Evolutionary conservation across 2,113 vertebrate genomes (phyloP), one percentile per base, ranked within the genome.

Genomic region (Prochilodus magdalenae): DNA sequence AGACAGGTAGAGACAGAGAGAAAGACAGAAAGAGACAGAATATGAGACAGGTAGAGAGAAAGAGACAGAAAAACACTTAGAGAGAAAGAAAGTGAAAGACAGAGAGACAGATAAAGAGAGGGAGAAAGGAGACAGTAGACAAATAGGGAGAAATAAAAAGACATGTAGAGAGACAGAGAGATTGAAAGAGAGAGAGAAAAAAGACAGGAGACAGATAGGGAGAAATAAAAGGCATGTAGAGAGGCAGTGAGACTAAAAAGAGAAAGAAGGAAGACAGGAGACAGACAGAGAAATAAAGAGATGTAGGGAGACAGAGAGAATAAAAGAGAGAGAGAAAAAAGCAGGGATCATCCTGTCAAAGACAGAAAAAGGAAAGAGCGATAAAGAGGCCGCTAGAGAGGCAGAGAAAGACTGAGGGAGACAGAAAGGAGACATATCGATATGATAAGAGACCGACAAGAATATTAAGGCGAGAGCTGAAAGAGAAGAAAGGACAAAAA

Each of bases 101-200:
- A 51, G 49, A 51, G 15, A 18, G 49, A 51, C 4, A 51, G 49
- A 51, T 2, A 51, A 18, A 97, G 97, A 16, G 0, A 20, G 13
- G 30, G 13, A 85, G 95, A 91, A 95, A 95, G 94, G 94, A 96
- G 95, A 96, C 91, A 51, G 18, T 3, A 36, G 36, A 36, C 36
- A 36, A 7, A 36, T 36, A 36, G 7, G 7, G 36, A 36, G 36
- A 36, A 93, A 94, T 95, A 97, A 95, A 98, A 11, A 44, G 40
- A 44, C 4, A 44, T 5, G 8, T 4, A 51, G 20, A 57, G 22
- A 22, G 20, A 57, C 1, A 3, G 53, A n/a, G 1, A 57, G 5
- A 22, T 7, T 36, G 5, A n/a, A 1, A 51, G 7, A 0, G 14
- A 20, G 13, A 65, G 13, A 85, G 95, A 91, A 95, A 95, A 94